Base-by-base conservation (phyloP, 2,888 invertebrate genomes). In the Creontiades dilutus region DNA sequence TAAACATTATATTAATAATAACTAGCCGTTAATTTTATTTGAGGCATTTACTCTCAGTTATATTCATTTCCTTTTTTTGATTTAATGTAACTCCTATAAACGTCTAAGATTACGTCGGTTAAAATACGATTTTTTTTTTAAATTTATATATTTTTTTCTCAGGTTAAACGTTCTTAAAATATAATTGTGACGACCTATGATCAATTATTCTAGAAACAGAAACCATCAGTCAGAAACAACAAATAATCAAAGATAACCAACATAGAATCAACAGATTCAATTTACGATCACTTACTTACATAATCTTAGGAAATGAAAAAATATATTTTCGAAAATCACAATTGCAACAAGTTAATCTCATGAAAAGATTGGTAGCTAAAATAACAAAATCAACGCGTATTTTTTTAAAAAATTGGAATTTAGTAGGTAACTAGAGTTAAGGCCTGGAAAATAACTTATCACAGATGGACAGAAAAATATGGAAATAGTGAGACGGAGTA, bases 31-130 rank as follows among this genome's bases (percentile, higher is more conserved):
- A n/a, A 68, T 23, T 23, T 23, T 61, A 61, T 61, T 23, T 68
- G 68, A 68, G 68, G 68, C 68, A 27, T 68, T 23, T 27, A 68
- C 23, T 27, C 68, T 4, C 37, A 23, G 23, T 7, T 68, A 23
- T 68, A n/a, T 14, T n/a, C 61, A 52, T 52, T 61, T 61, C 61
- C 4, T 68, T 68, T 23, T 11, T 68, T 11, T 16, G n/a, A n/a
- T 57, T 57, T 68, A 68, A 12, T 19, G 16, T 37, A 37, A 37
- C 37, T 37, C 7, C 47, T 46, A 46, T 78, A 46, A 78, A 75
- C 4, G 14, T 78, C 47, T 46, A 46, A 78, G 78, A 78, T 46
- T 46, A 78, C 78, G 11, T 46, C 16, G 78, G 78, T 78, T 78
- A 78, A 78, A 78, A 78, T 78, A 47, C 37, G 37, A 9, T 27